These are phyloP conservation scores for Falco novaeseelandiae DNA, from an alignment of 2,797 vertebrate species.

Conservation along the genomic window DNA sequence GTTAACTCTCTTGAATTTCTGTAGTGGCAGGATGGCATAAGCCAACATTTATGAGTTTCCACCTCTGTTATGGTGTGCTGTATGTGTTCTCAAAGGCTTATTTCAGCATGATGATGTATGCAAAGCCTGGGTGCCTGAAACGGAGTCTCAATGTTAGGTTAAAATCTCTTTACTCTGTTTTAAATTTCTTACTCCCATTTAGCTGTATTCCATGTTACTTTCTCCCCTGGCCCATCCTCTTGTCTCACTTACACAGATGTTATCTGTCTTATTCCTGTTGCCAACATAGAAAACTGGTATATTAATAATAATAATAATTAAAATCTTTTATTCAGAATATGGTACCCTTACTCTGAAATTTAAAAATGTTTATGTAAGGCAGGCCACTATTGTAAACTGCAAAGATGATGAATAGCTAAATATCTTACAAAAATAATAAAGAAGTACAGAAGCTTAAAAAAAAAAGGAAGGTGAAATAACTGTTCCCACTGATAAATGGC, in stretches of 20 bases:
- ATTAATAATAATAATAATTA: not conserved
- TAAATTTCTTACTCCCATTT: not conserved
- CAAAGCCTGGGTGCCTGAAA: not conserved
- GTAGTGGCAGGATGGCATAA: not conserved
- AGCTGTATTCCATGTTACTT: not conserved
- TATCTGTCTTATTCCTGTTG: not conserved
- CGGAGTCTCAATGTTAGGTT: not conserved
- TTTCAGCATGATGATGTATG: not conserved
- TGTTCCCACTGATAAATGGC: not conserved
- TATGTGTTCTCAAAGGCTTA: not conserved
- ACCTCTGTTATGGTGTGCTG: not conserved
- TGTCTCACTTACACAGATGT: not conserved
- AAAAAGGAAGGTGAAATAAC: not conserved
- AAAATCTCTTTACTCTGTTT: not conserved
- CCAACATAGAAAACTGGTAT: not conserved
- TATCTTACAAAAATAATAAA: not conserved
- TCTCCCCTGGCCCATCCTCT: not conserved
- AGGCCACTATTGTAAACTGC: not conserved
- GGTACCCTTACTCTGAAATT: not conserved
- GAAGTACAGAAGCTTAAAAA: not conserved
- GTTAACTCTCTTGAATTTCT: not conserved
- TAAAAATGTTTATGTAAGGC: not conserved
- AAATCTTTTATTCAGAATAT: not conserved
- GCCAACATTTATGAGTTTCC: not conserved
- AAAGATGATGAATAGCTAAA: not conserved